Evolutionary conservation across 2,113 vertebrate genomes (phyloP).

Genomic region (Alethe diademata): DNA sequence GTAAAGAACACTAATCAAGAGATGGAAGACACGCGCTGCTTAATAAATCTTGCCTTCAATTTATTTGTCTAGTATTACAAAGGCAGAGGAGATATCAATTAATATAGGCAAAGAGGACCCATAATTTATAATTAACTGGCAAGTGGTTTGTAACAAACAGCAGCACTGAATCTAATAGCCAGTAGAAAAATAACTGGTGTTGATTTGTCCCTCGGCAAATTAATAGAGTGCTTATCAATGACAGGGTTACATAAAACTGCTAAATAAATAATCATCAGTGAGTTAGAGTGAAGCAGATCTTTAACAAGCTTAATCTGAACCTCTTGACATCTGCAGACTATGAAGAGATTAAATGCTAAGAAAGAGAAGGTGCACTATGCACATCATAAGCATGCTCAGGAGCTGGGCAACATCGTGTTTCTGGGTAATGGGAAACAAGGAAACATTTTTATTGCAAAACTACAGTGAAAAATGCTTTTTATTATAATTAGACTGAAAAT

Average conservation of each 20-base stretch:
- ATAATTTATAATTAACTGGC: conserved; percentile 99
- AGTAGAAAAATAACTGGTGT: conserved; percentile 89
- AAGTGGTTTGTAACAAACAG: conserved; percentile 93
- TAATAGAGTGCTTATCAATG: conserved; percentile 96
- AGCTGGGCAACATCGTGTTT: conserved; percentile 59
- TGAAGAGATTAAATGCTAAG: conserved; percentile 83
- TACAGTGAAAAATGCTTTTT: conserved; percentile 76
- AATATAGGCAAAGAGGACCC: conserved; percentile 91
- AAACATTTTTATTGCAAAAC: conserved; percentile 76
- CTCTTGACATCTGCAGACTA: conserved; percentile 87
- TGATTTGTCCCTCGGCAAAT: conserved; percentile 97
- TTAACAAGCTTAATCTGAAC: conserved; percentile 97
- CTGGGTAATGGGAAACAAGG: conserved; percentile 72
- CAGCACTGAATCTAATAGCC: conserved; percentile 90
- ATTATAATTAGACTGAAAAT: conserved; percentile 78
- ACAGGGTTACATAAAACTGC: conserved; percentile 97
- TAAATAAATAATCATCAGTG: conserved; percentile 99
- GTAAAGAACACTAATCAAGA: conserved; percentile 81
- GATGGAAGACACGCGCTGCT: conserved; percentile 74
- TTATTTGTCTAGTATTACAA: conserved; percentile 88
- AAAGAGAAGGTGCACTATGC: conserved; percentile 63
- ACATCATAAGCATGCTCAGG: conserved; percentile 61
- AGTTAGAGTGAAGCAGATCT: conserved; percentile 95
- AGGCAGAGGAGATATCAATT: conserved; percentile 93
- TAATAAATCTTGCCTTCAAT: conserved; percentile 94